Evolutionary conservation across 1,140 invertebrate genomes (phyloP).

Genomic region (Adoxophyes honmai): DNA sequence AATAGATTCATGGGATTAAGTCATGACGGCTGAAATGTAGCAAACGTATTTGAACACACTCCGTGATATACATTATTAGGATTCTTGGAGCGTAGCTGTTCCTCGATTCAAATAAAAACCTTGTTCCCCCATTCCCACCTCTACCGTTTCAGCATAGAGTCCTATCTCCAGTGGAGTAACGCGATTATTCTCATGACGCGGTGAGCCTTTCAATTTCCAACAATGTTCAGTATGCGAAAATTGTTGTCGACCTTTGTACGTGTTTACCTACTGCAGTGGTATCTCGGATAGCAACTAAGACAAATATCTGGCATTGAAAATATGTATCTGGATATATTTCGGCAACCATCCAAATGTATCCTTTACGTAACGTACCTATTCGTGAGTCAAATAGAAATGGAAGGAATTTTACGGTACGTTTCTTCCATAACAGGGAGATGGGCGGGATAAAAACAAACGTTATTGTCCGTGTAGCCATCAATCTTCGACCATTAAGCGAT

Average conservation of each 20-base stretch:
- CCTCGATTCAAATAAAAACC: slow-evolving; percentile 16
- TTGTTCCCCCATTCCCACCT: background rate
- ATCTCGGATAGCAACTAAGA: background rate
- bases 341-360: too few relatives aligned
- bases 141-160: background rate
- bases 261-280: slow-evolving; percentile 29
- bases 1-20: slow-evolving; percentile 19
- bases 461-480: slow-evolving; percentile 45
- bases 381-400: slow-evolving; percentile 14
- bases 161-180: background rate
- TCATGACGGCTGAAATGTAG: slow-evolving; percentile 24
- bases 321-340: too few relatives aligned
- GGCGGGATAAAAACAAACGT: slow-evolving; percentile 40
- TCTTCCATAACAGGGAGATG: slow-evolving; percentile 13
- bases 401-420: slow-evolving; percentile 31
- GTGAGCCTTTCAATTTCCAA: slow-evolving; percentile 44
- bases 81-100: slow-evolving; percentile 31
- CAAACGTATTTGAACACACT: slow-evolving; percentile 29
- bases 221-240: slow-evolving; percentile 47
- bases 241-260: slow-evolving; percentile 44
- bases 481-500: slow-evolving; percentile 59
- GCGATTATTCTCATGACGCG: slow-evolving; percentile 26
- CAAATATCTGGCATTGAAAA: background rate
- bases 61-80: slow-evolving; percentile 35
- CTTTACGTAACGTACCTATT: too few relatives aligned